Conservation (phyloP, 2,888 invertebrate species). For the Apamea sordens region DNA sequence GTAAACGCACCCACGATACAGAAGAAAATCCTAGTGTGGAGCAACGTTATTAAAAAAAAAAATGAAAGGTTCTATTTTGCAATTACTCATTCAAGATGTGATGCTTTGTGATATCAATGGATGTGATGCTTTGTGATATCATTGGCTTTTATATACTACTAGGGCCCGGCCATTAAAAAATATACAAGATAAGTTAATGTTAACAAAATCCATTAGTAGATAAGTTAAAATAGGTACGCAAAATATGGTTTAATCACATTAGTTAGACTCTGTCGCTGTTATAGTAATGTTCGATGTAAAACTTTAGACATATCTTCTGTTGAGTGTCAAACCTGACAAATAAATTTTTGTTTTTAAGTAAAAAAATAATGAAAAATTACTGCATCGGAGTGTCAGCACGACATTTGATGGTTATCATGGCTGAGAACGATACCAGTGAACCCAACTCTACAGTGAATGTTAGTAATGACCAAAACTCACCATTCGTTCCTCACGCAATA, state of each 20-base stretch:
- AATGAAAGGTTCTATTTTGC: neutral
- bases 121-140: neutral
- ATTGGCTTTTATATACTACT: neutral
- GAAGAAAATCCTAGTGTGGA: too few species aligned
- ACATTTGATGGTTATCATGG: neutral
- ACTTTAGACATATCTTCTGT: neutral
- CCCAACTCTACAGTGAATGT: neutral
- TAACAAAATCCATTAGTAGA: slow-evolving; percentile 16
- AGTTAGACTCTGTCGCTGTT: neutral
- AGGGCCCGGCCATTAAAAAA: neutral
- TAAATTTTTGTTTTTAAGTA: neutral
- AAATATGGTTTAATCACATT: slow-evolving; percentile 18
- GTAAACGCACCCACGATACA: too few species aligned
- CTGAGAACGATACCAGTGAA: neutral
- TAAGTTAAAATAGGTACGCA: neutral
- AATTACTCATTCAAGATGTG: neutral
- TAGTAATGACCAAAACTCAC: neutral
- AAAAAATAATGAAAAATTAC: neutral
- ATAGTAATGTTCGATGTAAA: neutral
- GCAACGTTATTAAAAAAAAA: too few species aligned
- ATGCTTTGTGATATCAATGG: neutral
- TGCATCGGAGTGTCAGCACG: neutral
- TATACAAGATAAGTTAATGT: slow-evolving; percentile 5
- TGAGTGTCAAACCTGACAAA: neutral
- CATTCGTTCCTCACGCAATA: neutral